A percentile compares a stretch with the other conserved stretches of the same genome.
Evolutionary conservation across 1,140 invertebrate species (phyloP).

Genomic region (Psilanteris sp.): DNA sequence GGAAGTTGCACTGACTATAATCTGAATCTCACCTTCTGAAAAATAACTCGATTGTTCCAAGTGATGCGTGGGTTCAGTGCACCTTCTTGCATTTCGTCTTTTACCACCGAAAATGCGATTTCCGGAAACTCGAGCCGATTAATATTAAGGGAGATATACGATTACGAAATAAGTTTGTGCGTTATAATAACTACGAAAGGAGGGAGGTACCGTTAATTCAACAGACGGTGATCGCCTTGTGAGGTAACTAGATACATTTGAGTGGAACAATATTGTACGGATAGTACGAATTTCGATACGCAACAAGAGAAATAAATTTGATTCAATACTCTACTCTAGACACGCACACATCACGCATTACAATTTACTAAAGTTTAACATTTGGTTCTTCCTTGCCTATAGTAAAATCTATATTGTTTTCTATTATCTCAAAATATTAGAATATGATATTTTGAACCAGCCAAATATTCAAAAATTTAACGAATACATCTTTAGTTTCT

Average conservation of each 20-base stretch:
- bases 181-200: constrained; percentile 12
- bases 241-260: constrained; percentile 50
- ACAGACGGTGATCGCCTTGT: constrained; percentile 25
- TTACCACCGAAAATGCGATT: constrained; percentile 50
- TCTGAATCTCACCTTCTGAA: background rate
- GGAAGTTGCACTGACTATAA: too few relatives aligned
- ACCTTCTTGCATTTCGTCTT: constrained; percentile 33
- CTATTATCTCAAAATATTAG: too few relatives aligned
- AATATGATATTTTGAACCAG: too few relatives aligned
- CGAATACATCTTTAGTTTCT: too few relatives aligned
- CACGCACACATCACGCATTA: too few relatives aligned
- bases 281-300: constrained; percentile 1
- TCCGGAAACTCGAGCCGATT: constrained; percentile 56
- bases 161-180: constrained; percentile 20
- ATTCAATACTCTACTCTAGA: too few relatives aligned
- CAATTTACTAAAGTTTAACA: too few relatives aligned
- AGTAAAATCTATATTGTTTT: too few relatives aligned
- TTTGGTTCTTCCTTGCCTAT: too few relatives aligned
- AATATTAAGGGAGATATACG: constrained; percentile 25
- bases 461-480: too few relatives aligned
- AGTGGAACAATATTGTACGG: constrained; percentile 10
- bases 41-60: constrained; percentile 10
- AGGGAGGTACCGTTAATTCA: constrained; percentile 38
- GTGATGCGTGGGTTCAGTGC: constrained; percentile 18
- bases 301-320: background rate